Conservation (phyloP, 2,113 vertebrate genomes). For the Ameiurus melas region DNA sequence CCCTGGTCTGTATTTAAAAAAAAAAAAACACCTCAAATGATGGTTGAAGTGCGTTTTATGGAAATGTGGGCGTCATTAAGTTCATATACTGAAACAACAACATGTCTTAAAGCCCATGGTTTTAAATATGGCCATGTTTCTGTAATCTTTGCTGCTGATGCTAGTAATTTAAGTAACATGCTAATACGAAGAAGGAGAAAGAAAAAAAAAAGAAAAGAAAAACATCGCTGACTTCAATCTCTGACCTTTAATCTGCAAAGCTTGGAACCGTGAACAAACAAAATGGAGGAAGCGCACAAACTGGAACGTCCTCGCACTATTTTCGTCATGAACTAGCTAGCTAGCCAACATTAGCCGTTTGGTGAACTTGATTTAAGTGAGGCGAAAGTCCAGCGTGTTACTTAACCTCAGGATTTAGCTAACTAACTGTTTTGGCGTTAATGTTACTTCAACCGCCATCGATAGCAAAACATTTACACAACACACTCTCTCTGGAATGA, state of each 20-base stretch:
- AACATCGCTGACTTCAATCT: background rate
- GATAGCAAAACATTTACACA: too few relatives aligned
- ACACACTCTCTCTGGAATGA: too few relatives aligned
- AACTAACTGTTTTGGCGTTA: too few relatives aligned
- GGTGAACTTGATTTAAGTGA: background rate
- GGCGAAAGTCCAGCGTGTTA: background rate
- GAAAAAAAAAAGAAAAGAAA: too few relatives aligned
- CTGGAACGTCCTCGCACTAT: background rate
- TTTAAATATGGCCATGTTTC: background rate
- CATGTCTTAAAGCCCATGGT: background rate
- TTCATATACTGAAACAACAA: background rate
- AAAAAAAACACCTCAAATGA: background rate
- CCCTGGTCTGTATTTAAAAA: background rate
- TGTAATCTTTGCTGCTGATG: background rate
- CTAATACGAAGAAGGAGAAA: too few relatives aligned
- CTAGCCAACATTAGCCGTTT: background rate
- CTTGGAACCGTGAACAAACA: background rate
- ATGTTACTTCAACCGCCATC: too few relatives aligned
- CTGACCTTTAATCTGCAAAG: background rate
- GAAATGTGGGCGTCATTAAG: background rate
- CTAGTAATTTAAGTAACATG: background rate
- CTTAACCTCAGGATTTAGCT: background rate
- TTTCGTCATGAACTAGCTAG: background rate
- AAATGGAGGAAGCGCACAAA: background rate
- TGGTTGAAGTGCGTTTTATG: background rate